Base-by-base conservation (phyloP, 53 echinoderm and acorn worm genomes). In the Pentamera pediparva region DNA sequence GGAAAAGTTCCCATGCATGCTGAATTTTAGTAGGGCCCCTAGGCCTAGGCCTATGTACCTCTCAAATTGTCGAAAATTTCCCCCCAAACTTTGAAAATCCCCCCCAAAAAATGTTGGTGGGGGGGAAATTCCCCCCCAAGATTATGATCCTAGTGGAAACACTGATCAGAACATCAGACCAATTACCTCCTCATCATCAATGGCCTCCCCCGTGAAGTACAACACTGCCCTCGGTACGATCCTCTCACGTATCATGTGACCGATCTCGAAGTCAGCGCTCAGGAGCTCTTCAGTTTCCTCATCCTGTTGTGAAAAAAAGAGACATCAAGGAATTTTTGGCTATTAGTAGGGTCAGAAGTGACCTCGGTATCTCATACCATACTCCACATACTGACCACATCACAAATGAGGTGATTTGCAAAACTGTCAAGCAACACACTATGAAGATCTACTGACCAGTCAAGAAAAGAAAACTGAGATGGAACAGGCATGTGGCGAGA, bases 121-220 rank as follows among this genome's bases (percentile, higher is more conserved):
- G n/a, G n/a, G n/a, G n/a, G n/a, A n/a, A n/a, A n/a, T n/a, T n/a
- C n/a, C n/a, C n/a, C n/a, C n/a, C n/a, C n/a, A n/a, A n/a, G n/a
- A n/a, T n/a, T n/a, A n/a, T n/a, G n/a, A n/a, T n/a, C n/a, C n/a
- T n/a, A n/a, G n/a, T n/a, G n/a, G n/a, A n/a, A n/a, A n/a, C n/a
- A n/a, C n/a, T n/a, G n/a, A n/a, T n/a, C n/a, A 57, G 58, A 57
- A 57, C 20, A 57, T 21, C 58, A 12, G 58, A n/a, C 20, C 58
- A 57, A n/a, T 19, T 79, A 91, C 90, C 85, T 95, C 90, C 49
- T 95, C 95, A 85, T 95, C 95, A 62, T 95, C 95, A 12, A 95
- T 95, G 21, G 95, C 95, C 67, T 95, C 95, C 32, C 95, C 95
- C 62, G 95, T 95, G 83, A 95, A 95, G 72, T 95, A 95, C 7